These are phyloP conservation scores for Dascyllus trimaculatus DNA, from an alignment of 2,113 vertebrate species.

Conservation along the genomic window DNA sequence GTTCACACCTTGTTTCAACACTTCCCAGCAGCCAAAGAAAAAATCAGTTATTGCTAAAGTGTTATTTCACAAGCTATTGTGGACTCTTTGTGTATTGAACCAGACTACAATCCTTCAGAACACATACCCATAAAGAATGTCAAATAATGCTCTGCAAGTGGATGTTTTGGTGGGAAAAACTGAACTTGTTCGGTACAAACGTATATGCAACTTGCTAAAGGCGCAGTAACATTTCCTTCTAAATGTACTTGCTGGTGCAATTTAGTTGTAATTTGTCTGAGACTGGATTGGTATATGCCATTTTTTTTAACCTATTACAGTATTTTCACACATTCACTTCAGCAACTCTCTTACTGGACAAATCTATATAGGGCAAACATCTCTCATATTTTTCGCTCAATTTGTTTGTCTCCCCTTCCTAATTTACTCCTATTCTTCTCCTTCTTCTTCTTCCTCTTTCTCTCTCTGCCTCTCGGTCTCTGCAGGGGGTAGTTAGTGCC, in stretches of 20 bases:
- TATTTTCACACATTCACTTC: background rate
- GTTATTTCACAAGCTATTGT: no score
- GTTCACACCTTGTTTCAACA: no score
- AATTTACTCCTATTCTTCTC: constrained; percentile 29
- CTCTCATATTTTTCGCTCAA: constrained; percentile 18
- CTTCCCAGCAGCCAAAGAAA: no score
- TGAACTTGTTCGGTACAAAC: no score
- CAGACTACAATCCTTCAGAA: background rate
- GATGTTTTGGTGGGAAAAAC: no score
- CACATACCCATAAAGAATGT: background rate
- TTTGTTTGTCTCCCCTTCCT: constrained; percentile 43
- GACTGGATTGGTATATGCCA: background rate
- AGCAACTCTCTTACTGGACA: background rate
- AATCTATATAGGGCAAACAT: constrained; percentile 35
- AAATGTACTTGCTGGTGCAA: background rate
- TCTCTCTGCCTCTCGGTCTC: constrained; percentile 22
- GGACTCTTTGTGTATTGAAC: background rate
- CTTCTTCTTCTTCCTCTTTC: constrained; percentile 19
- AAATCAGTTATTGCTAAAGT: no score
- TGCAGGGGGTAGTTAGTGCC: constrained; percentile 57
- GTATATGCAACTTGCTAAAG: no score
- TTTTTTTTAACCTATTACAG: background rate
- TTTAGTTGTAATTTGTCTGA: background rate
- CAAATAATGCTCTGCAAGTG: no score
- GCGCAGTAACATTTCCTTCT: background rate